Conservation (phyloP, 1,140 invertebrate genomes). For the Aricia agestis region DNA sequence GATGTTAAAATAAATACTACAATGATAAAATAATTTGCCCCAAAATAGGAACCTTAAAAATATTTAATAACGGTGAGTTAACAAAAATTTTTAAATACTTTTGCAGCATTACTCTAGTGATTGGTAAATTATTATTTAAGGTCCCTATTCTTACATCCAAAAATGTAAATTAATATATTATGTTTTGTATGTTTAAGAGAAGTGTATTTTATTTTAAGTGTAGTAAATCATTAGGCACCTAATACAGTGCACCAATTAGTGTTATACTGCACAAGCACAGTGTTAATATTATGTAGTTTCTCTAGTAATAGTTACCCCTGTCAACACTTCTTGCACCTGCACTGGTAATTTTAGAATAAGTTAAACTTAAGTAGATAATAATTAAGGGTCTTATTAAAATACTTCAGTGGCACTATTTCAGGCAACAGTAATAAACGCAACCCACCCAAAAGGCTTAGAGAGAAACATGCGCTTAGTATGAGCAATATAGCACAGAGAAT, state of each 20-base stretch:
- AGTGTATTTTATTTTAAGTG: conserved; percentile 4
- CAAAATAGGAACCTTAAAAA: background rate
- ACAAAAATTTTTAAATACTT: background rate
- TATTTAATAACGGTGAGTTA: background rate
- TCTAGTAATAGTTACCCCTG: conserved; percentile 15
- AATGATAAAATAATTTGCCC: conserved; percentile 19
- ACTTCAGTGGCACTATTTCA: too few relatives aligned
- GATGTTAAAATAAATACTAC: background rate
- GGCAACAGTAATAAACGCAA: too few relatives aligned
- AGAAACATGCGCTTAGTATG: background rate
- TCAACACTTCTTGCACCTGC: conserved; percentile 21
- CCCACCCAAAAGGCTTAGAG: background rate
- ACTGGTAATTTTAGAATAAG: conserved; percentile 16
- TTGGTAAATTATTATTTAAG: background rate
- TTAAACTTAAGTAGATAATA: background rate
- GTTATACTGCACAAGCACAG: conserved; percentile 56
- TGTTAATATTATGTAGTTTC: conserved; percentile 36
- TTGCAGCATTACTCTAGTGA: background rate
- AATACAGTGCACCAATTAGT: conserved; percentile 53
- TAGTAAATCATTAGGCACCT: conserved; percentile 39
- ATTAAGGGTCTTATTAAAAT: background rate
- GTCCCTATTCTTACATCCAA: background rate
- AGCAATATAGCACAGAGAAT: background rate
- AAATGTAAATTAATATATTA: background rate
- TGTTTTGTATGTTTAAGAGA: background rate